Base-by-base conservation (phyloP, 1,140 invertebrate genomes). In the Zaprionus ghesquierei region DNA sequence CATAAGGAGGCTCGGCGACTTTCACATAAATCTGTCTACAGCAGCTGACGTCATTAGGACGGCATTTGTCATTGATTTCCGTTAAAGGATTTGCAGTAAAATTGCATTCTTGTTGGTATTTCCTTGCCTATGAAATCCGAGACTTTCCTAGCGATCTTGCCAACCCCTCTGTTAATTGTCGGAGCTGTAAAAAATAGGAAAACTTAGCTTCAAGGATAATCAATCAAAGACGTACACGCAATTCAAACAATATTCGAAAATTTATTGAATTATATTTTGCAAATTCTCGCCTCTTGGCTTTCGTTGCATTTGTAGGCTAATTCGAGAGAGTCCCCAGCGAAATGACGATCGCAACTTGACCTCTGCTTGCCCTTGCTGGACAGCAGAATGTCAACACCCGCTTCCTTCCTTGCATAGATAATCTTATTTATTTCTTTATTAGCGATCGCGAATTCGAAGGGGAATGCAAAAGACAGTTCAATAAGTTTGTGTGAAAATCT, bases 351-450 rank as follows among this genome's bases (percentile, higher is more conserved):
- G 64, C 35, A 82, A 77, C 82, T 84, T 87, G 82, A 87, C 82
- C 82, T 76, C 63, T 56, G 10, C 15, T n/a, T 18, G 41, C 9
- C 1, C 18, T 22, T 9, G 18, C 49, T 77, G 72, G 62, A 73
- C 65, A 71, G 50, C 65, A 35, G 46, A 53, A 71, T 87, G 84
- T 87, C 82, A 87, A 79, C 75, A 86, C 60, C 65, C 44, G 4
- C 29, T 74, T 33, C 29, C n/a, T 27, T 66, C 27, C 56, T 75
- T 81, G 82, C 82, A 87, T 87, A 89, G 29, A 69, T 89, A 87
- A 87, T 89, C 82, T 63, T 74, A 84, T 87, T 87, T 79, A 87
- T 87, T 89, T 76, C 84, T 74, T 82, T 84, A 87, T 87, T 79
- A 79, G 65, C 51, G 68, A 61, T 41, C 56, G 70, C 31, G 18